These are phyloP conservation scores for Cyanocitta stelleri DNA, from an alignment of 2,113 vertebrate genomes.

Conservation along the genomic window DNA sequence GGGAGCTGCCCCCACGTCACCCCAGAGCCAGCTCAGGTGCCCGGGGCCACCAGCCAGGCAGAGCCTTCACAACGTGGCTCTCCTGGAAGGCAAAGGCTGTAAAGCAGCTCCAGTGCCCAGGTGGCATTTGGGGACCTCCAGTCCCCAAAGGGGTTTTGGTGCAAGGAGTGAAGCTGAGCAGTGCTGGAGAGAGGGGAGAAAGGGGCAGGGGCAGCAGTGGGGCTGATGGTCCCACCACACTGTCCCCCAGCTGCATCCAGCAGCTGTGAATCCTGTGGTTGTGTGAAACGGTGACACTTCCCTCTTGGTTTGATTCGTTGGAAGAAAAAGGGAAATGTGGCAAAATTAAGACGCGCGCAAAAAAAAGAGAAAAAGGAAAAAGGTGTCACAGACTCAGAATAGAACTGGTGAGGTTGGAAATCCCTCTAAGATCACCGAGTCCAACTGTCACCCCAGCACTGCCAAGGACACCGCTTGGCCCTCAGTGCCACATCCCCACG, in stretches of 20 bases:
- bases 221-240: fast-evolving
- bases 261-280: background rate
- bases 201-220: background rate
- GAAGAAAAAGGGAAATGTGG: background rate
- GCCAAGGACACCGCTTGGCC: background rate
- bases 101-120: background rate
- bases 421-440: background rate
- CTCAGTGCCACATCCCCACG: background rate
- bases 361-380: background rate
- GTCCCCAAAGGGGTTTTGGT: background rate
- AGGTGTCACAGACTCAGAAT: background rate
- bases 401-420: background rate
- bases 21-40: background rate
- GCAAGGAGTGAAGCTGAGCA: background rate
- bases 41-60: background rate
- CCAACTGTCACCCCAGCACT: background rate
- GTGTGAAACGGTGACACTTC: background rate
- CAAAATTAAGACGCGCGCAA: background rate
- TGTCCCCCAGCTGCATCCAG: background rate
- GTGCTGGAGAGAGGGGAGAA: background rate
- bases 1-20: background rate
- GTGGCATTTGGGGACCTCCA: background rate
- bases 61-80: background rate
- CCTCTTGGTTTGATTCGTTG: background rate
- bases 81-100: background rate